Evolutionary conservation across 2,797 vertebrate genomes (phyloP).

Genomic region (Anguilla megastoma): DNA sequence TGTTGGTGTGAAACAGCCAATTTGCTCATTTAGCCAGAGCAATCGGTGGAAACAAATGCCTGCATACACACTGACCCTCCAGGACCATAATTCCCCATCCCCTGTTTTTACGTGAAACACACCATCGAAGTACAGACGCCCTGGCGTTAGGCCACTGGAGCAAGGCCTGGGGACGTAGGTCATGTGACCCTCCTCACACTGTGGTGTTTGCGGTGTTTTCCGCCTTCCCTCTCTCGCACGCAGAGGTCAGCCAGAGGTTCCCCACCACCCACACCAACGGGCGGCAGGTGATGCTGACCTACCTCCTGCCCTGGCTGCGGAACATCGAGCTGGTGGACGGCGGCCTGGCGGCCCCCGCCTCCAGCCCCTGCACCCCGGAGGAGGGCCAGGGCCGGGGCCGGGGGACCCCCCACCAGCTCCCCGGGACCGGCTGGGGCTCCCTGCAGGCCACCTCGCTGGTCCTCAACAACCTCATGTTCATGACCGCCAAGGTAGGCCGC

Average conservation of each 20-base stretch:
- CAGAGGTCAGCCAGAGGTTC: constrained; percentile 96
- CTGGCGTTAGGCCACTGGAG: neutral
- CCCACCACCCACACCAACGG: constrained; percentile 94
- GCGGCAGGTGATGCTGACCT: constrained; percentile 97
- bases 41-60: too few species aligned
- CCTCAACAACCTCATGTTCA: constrained; percentile 99
- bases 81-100: too few species aligned
- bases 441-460: constrained; percentile 94
- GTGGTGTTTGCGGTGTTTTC: neutral
- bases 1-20: too few species aligned
- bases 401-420: constrained; percentile 73
- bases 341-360: constrained; percentile 87
- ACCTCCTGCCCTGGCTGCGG: constrained; percentile 94
- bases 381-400: constrained; percentile 76
- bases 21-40: too few species aligned
- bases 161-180: neutral
- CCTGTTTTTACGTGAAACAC: neutral
- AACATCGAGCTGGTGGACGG: constrained; percentile 96
- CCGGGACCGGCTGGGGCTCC: constrained; percentile 95
- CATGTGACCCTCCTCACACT: neutral
- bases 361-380: constrained; percentile 92
- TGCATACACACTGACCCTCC: too few species aligned
- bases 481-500: constrained; percentile 83
- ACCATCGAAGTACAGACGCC: neutral
- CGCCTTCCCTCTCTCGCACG: neutral